Evolutionary conservation across 2,113 vertebrate genomes (phyloP).

Genomic region (Gymnorhina tibicen): DNA sequence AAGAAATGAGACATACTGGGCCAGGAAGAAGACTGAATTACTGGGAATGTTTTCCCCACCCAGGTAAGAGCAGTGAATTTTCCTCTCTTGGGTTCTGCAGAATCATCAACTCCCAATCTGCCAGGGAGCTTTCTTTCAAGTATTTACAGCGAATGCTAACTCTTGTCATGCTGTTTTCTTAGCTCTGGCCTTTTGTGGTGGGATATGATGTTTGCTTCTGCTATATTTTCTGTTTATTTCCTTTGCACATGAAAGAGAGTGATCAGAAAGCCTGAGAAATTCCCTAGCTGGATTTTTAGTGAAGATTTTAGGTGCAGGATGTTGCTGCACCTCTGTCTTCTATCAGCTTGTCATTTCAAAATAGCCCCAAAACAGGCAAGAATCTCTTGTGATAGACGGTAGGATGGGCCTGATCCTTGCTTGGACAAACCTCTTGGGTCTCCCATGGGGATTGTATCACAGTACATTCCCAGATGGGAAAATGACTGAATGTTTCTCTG

Average conservation of each 20-base stretch:
- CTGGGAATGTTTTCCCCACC: not conserved
- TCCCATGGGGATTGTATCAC: not conserved
- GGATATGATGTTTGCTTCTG: not conserved
- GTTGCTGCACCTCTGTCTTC: not conserved
- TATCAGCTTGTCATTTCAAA: not conserved
- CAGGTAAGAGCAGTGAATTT: slow-evolving; percentile 54
- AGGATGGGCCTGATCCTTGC: not conserved
- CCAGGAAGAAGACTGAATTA: not conserved
- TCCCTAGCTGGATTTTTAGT: not conserved
- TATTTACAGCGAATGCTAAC: not conserved
- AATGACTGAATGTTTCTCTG: not conserved
- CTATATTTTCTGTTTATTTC: not conserved
- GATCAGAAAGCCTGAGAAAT: not conserved
- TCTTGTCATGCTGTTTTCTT: not conserved
- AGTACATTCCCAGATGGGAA: not conserved
- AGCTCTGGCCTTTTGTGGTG: not conserved
- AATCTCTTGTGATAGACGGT: not conserved
- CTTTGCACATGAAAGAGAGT: not conserved
- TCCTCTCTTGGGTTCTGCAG: not conserved
- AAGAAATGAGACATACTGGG: not conserved
- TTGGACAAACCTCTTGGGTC: not conserved
- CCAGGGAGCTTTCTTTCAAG: not conserved
- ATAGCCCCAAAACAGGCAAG: not conserved
- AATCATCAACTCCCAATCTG: not conserved
- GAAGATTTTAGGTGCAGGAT: not conserved